Percentiles rank a stretch among this genome's conserved stretches.
These are phyloP conservation scores for Ceryle rudis DNA, from an alignment of 2,797 vertebrate species.

Conservation along the genomic window DNA sequence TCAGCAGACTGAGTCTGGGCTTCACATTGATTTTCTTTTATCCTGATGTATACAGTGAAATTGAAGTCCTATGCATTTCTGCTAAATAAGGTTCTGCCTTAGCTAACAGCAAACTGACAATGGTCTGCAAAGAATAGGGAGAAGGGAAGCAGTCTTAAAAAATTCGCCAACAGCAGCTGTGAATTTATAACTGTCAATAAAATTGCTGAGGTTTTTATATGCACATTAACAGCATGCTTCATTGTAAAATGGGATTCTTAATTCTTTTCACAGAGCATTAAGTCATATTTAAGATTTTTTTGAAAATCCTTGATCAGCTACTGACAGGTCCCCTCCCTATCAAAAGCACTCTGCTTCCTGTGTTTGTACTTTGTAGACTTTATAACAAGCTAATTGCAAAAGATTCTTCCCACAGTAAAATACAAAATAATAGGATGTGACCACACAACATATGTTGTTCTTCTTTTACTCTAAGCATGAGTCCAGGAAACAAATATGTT, in stretches of 20 bases:
- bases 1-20: conserved; percentile 19
- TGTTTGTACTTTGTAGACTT: neutral
- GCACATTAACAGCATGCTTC: conserved; percentile 47
- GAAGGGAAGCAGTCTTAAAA: conserved; percentile 9
- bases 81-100: conserved; percentile 18
- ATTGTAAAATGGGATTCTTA: conserved; percentile 53
- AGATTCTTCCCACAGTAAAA: neutral
- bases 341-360: neutral
- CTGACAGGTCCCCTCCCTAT: neutral
- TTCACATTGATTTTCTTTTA: conserved; percentile 50
- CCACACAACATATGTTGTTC: neutral
- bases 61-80: conserved; percentile 33
- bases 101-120: conserved; percentile 23
- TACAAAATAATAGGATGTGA: neutral
- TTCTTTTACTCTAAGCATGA: neutral
- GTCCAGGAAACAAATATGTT: neutral
- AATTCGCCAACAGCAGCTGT: conserved; percentile 14
- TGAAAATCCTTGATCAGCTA: neutral
- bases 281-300: conserved; percentile 35
- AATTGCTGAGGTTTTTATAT: conserved; percentile 60
- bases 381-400: neutral
- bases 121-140: neutral
- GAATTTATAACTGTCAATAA: conserved; percentile 68
- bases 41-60: conserved; percentile 20
- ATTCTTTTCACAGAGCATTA: conserved; percentile 62